Percentiles rank a stretch among this genome's conserved stretches.
phyloP scores from a whole-genome alignment of 37 sponge, comb jelly and placozoan genomes.

The Theonella swinhoei region DNA sequence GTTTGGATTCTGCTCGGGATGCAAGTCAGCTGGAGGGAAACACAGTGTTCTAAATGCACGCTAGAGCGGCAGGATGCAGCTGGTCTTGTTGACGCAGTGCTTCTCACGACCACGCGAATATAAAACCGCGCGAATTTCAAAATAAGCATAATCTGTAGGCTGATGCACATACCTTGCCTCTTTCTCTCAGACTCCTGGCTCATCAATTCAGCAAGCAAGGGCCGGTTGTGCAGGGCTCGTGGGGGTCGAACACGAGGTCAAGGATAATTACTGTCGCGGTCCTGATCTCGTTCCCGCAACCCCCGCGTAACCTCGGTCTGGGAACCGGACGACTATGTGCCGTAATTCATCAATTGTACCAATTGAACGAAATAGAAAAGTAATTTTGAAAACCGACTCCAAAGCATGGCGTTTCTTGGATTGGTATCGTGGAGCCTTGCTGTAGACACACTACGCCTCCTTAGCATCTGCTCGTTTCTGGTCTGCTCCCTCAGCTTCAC shows the following conservation, averaged over 20 bases:
- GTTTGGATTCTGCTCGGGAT: constrained; percentile 42
- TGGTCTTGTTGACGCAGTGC: too few relatives aligned
- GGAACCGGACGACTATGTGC: too few relatives aligned
- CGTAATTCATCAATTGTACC: neutral
- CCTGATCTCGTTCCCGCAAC: too few relatives aligned
- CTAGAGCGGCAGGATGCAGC: too few relatives aligned
- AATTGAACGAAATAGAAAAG: neutral
- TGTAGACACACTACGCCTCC: constrained; percentile 56
- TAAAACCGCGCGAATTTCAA: too few relatives aligned
- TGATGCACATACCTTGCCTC: constrained; percentile 18
- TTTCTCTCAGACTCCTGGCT: constrained; percentile 28
- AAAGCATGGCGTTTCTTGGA: constrained; percentile 31
- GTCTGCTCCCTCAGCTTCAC: constrained; percentile 54
- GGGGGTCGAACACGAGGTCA: neutral
- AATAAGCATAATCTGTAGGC: too few relatives aligned
- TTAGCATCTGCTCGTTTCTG: constrained; percentile 48
- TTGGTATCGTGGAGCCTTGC: constrained; percentile 55
- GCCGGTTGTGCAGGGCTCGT: neutral
- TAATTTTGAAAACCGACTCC: too few relatives aligned
- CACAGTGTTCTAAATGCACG: too few relatives aligned
- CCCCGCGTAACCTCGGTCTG: too few relatives aligned
- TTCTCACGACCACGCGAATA: too few relatives aligned
- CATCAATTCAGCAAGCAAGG: neutral
- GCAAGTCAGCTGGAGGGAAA: constrained; percentile 27
- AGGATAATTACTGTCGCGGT: too few relatives aligned